phyloP scores from a whole-genome alignment of 2,888 invertebrate genomes.

The Eupithecia tripunctaria region DNA sequence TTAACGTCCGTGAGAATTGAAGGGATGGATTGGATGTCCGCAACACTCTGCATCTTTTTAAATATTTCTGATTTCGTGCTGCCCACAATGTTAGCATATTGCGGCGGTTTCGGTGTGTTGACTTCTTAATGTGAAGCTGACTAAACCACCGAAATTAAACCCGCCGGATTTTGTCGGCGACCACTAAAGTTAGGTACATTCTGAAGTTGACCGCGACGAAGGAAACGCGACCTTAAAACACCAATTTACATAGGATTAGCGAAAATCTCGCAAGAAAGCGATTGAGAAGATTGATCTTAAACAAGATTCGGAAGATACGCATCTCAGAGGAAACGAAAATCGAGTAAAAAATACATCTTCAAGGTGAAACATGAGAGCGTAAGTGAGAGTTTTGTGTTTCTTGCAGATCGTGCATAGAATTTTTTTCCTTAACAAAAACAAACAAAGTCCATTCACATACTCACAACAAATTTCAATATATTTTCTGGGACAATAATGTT shows the following conservation, averaged over 20 bases:
- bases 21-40: neutral
- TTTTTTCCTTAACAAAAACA: neutral
- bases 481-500: too few relatives aligned
- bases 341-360: conserved; percentile 2
- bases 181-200: neutral
- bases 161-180: neutral
- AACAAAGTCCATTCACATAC: neutral
- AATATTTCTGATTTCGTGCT: neutral
- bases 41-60: neutral
- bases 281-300: conserved; percentile 37
- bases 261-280: conserved; percentile 41
- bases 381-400: neutral
- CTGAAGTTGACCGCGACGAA: neutral
- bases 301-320: conserved; percentile 18
- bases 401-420: neutral
- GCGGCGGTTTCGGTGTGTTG: neutral
- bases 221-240: conserved; percentile 32
- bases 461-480: too few relatives aligned
- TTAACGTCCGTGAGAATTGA: neutral
- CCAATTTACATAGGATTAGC: conserved; percentile 47
- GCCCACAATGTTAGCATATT: neutral
- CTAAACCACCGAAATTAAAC: neutral
- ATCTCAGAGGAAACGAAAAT: conserved; percentile 7
- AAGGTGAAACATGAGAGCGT: neutral
- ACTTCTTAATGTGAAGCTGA: neutral